A percentile compares a stretch with the other conserved stretches of the same genome.
phyloP scores from a whole-genome alignment of 2,113 vertebrate genomes.

The Xiphorhynchus elegans region DNA sequence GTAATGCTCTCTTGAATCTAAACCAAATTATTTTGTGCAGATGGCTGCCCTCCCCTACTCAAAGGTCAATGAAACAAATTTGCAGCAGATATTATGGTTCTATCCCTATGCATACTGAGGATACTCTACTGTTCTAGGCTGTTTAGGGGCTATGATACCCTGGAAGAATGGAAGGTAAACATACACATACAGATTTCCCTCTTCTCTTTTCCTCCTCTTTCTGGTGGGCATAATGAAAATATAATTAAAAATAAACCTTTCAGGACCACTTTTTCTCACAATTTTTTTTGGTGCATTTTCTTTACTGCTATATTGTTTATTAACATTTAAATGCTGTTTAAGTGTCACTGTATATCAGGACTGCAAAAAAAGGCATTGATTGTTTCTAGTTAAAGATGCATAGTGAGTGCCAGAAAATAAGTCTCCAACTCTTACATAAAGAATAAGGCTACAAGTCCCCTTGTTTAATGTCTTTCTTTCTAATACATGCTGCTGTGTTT shows the following conservation, averaged over 20 bases:
- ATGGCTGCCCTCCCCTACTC: neutral
- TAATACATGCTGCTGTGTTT: neutral
- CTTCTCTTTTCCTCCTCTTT: neutral
- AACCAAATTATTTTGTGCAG: fast-evolving
- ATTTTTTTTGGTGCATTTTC: neutral
- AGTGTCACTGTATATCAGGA: neutral
- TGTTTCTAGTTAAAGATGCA: neutral
- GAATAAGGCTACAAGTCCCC: neutral
- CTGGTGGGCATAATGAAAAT: neutral
- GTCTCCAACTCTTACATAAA: neutral
- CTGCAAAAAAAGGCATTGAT: neutral
- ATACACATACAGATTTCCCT: neutral
- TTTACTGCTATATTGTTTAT: neutral
- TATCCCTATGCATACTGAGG: neutral
- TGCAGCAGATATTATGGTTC: neutral
- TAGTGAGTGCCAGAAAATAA: neutral
- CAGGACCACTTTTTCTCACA: neutral
- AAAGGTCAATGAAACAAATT: neutral
- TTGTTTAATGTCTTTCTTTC: neutral
- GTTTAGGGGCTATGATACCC: neutral
- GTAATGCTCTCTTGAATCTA: neutral
- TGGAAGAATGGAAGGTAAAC: neutral
- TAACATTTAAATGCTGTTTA: neutral
- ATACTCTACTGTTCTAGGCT: neutral
- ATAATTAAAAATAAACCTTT: neutral